These are phyloP conservation scores for Nymphalis io DNA, from an alignment of 1,140 invertebrate species.

Conservation along the genomic window DNA sequence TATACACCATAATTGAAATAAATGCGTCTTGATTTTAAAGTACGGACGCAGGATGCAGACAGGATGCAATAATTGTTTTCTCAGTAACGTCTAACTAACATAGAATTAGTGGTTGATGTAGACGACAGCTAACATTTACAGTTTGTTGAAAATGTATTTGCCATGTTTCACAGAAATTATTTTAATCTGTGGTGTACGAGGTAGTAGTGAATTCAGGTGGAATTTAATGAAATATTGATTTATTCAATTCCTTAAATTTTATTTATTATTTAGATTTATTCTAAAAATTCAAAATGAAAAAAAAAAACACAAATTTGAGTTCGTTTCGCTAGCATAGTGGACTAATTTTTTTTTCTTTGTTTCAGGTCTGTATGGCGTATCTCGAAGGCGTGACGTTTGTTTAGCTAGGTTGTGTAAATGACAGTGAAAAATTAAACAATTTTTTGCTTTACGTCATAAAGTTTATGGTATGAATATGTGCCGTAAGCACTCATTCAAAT, in stretches of 20 bases:
- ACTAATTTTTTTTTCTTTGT: not conserved
- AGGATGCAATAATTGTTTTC: not conserved
- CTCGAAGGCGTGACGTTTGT: not conserved
- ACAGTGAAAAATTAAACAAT: no score
- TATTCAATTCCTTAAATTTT: no score
- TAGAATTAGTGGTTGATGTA: constrained; percentile 25
- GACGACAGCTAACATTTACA: constrained; percentile 34
- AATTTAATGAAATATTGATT: no score
- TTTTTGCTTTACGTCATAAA: no score
- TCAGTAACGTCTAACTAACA: not conserved
- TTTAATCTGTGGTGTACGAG: not conserved
- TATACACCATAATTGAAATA: not conserved
- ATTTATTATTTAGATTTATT: no score
- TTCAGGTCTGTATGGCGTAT: not conserved
- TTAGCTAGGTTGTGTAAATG: not conserved
- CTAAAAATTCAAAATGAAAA: no score
- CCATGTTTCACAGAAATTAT: not conserved
- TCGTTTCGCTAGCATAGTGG: not conserved
- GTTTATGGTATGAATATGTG: no score
- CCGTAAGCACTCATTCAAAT: no score
- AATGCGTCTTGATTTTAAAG: not conserved
- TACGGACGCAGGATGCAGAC: no score
- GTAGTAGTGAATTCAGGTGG: no score
- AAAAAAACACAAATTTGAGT: no score
- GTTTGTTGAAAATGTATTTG: constrained; percentile 16